Evolutionary conservation across 2,113 vertebrate species (phyloP).

Genomic region (Cyprinodon tularosa): DNA sequence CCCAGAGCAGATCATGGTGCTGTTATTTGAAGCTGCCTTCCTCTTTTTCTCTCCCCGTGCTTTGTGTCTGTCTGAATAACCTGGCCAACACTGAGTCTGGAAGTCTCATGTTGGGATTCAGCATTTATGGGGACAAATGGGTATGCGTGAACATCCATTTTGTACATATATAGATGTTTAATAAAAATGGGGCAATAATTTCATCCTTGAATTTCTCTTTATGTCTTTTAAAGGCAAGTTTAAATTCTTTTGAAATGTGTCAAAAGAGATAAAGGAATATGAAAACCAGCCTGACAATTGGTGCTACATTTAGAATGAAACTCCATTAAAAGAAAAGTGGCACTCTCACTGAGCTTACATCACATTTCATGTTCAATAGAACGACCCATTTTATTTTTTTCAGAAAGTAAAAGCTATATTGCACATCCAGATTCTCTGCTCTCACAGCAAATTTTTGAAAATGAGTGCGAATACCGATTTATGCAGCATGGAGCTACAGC

Average conservation of each 20-base stretch:
- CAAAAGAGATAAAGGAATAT: conserved; percentile 29
- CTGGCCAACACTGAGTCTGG: conserved; percentile 11
- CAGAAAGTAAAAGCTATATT: background rate
- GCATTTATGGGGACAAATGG: conserved; percentile 45
- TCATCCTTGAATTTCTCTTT: conserved; percentile 22
- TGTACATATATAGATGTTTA: background rate
- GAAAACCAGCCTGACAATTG: conserved; percentile 28
- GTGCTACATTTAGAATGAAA: conserved; percentile 34
- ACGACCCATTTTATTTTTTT: background rate
- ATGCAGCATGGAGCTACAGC: background rate
- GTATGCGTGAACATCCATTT: conserved; percentile 1
- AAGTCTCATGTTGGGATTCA: conserved; percentile 23
- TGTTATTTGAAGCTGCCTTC: conserved; percentile 16
- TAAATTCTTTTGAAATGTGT: conserved; percentile 45
- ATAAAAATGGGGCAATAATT: conserved; percentile 6
- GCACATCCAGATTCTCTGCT: background rate
- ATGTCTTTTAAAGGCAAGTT: conserved; percentile 49
- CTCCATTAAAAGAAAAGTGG: conserved; percentile 33
- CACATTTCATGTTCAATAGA: conserved; percentile 22
- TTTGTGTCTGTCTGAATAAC: conserved; percentile 24
- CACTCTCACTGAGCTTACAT: conserved; percentile 18
- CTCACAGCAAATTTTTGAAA: background rate
- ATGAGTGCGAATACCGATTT: background rate
- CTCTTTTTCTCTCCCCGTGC: conserved; percentile 6
- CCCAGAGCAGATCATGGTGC: conserved; percentile 14